These are phyloP conservation scores for Drosophila aldrichi DNA, from an alignment of 2,888 invertebrate species.

Conservation along the genomic window DNA sequence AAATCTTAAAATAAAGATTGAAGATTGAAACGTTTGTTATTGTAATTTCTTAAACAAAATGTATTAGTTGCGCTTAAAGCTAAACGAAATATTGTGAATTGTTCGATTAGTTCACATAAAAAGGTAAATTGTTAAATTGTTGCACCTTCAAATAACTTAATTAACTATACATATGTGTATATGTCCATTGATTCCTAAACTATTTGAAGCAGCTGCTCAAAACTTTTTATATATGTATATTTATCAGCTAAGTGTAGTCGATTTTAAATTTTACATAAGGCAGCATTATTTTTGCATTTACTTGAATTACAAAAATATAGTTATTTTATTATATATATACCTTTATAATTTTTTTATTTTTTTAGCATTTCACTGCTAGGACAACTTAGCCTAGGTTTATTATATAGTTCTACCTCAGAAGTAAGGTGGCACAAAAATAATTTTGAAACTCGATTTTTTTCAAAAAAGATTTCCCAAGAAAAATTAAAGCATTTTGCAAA, in stretches of 20 bases:
- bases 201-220: slow-evolving; percentile 23
- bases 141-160: slow-evolving; percentile 23
- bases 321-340: background rate
- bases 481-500: slow-evolving; percentile 77
- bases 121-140: slow-evolving; percentile 27
- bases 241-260: slow-evolving; percentile 39
- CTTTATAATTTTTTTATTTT: background rate
- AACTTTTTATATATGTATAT: slow-evolving; percentile 14
- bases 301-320: slow-evolving; percentile 36
- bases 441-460: slow-evolving; percentile 36
- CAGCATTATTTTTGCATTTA: slow-evolving; percentile 67
- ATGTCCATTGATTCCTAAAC: slow-evolving; percentile 16
- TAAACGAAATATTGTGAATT: slow-evolving; percentile 18
- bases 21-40: slow-evolving; percentile 59
- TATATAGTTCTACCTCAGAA: slow-evolving; percentile 41
- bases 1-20: slow-evolving; percentile 70
- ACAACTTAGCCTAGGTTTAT: slow-evolving; percentile 14
- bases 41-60: slow-evolving; percentile 41
- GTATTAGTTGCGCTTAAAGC: slow-evolving; percentile 33
- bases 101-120: slow-evolving; percentile 19
- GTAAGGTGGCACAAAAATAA: slow-evolving; percentile 65
- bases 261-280: slow-evolving; percentile 76
- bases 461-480: slow-evolving; percentile 63
- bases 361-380: slow-evolving; percentile 17
- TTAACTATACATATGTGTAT: slow-evolving; percentile 12